A percentile compares a stretch with the other conserved stretches of the same genome.
These are phyloP conservation scores for Thymelicus sylvestris DNA, from an alignment of 2,888 invertebrate species.

Conservation along the genomic window DNA sequence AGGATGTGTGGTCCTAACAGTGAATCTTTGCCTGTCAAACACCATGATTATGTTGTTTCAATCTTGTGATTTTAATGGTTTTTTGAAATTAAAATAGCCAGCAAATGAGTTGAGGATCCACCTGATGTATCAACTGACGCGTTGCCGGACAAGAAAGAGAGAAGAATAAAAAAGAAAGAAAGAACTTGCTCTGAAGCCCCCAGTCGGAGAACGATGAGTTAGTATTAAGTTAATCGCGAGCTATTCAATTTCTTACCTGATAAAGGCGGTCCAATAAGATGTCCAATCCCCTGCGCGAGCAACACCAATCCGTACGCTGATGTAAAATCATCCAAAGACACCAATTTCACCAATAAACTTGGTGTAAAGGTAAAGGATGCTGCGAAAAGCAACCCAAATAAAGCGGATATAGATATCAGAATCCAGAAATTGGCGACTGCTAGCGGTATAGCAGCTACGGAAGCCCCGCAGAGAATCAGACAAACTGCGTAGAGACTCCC, in stretches of 20 bases:
- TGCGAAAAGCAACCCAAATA: constrained; percentile 95
- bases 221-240: too few relatives aligned
- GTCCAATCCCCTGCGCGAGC: constrained; percentile 96
- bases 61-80: too few relatives aligned
- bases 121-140: too few relatives aligned
- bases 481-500: constrained; percentile 93
- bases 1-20: background rate
- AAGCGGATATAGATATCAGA: constrained; percentile 80
- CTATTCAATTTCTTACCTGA: constrained; percentile 86
- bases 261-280: constrained; percentile 95
- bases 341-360: constrained; percentile 93
- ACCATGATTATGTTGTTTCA: too few relatives aligned
- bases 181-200: too few relatives aligned
- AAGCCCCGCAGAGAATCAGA: constrained; percentile 87
- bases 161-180: too few relatives aligned
- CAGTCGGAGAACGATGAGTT: too few relatives aligned
- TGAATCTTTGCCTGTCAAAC: too few relatives aligned
- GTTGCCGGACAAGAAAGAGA: too few relatives aligned
- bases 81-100: too few relatives aligned
- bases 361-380: constrained; percentile 97
- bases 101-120: too few relatives aligned
- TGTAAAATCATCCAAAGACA: constrained; percentile 96
- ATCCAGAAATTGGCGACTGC: constrained; percentile 78
- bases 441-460: constrained; percentile 86
- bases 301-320: constrained; percentile 95